Conservation (phyloP, 2,797 vertebrate species). For the Craterocephalus amniculus region DNA sequence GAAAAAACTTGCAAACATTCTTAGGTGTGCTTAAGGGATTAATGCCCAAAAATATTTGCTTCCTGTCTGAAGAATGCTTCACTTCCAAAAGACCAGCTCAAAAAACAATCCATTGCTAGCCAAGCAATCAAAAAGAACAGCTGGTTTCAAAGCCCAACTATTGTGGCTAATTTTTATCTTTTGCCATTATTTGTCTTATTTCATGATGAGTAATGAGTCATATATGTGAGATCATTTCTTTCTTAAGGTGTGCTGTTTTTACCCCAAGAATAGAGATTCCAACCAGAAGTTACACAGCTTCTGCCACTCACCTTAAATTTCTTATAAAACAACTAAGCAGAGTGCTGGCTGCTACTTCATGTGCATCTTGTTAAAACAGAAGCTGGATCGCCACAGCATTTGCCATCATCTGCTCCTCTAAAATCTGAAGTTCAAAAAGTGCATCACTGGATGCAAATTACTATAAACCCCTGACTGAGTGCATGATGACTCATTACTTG, state of each 20-base stretch:
- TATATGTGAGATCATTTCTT: background rate
- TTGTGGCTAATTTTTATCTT: background rate
- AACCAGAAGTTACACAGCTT: background rate
- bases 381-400: background rate
- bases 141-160: conserved; percentile 10
- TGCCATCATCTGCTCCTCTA: background rate
- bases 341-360: background rate
- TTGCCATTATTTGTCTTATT: background rate
- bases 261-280: background rate
- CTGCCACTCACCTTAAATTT: background rate
- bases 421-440: background rate
- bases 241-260: background rate
- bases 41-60: background rate
- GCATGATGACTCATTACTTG: background rate
- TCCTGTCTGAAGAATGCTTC: background rate
- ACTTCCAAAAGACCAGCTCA: background rate
- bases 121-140: conserved; percentile 6
- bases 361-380: background rate
- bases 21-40: background rate
- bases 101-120: background rate
- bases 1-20: background rate
- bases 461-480: background rate
- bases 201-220: background rate
- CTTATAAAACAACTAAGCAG: background rate
- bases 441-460: background rate